phyloP scores from a whole-genome alignment of 1,140 invertebrate genomes.

The Melanaphis sacchari region DNA sequence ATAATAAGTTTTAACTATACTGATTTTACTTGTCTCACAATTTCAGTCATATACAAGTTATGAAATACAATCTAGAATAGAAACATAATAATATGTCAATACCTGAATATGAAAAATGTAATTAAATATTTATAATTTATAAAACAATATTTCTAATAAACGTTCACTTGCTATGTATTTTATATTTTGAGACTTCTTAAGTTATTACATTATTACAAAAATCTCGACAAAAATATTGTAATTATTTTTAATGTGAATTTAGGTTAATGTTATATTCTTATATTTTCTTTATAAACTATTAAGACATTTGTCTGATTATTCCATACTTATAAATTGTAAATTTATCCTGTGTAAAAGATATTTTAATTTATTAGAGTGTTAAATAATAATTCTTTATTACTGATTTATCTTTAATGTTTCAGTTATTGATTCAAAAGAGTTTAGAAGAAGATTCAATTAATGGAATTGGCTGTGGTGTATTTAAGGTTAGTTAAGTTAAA shows the following conservation, averaged over 20 bases:
- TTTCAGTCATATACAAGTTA: background rate
- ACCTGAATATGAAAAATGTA: background rate
- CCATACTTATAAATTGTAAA: too few relatives aligned
- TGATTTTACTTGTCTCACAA: background rate
- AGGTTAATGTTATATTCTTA: background rate
- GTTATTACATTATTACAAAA: background rate
- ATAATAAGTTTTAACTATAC: background rate
- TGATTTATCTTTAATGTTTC: slow-evolving; percentile 51
- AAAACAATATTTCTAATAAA: background rate
- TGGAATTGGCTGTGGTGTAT: slow-evolving; percentile 60
- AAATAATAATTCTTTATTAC: background rate
- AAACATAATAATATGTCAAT: background rate
- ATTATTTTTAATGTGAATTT: background rate
- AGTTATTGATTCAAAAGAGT: slow-evolving; percentile 61
- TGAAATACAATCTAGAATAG: background rate
- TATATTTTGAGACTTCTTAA: background rate
- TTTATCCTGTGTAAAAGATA: background rate
- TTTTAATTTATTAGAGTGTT: background rate
- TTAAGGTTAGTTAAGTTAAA: slow-evolving; percentile 58
- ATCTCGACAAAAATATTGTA: background rate
- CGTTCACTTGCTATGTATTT: background rate
- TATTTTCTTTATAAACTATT: background rate
- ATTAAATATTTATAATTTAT: background rate
- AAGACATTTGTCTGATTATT: background rate
- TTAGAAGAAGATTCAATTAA: slow-evolving; percentile 61